Evolutionary conservation across 2,888 invertebrate species (phyloP), one percentile per base, ranked within the genome.

Genomic region (Malthinus flaveolus): DNA sequence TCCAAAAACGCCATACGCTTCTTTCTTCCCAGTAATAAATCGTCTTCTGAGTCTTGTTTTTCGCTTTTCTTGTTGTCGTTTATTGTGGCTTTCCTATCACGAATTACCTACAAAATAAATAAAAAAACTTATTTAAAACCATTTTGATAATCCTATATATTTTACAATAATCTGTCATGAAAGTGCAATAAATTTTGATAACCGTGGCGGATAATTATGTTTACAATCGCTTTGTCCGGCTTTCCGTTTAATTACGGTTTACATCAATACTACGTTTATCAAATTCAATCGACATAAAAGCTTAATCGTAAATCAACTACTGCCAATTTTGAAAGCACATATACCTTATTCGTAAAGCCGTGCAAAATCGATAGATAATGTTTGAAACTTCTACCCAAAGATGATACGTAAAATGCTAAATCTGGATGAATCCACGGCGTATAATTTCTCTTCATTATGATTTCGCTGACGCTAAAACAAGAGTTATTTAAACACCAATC

Each of bases 371-470:
- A 67, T 11, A 84, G 64, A 63, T 78, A 75, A 58, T 76, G 70
- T 12, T 77, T 69, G 62, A 80, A 79, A 48, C 78, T 71, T 52
- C 73, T 75, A 2, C 83, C 83, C 32, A 71, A 63, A 42, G 65
- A 64, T 1, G 79, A 68, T 9, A 73, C 61, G 42, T 77, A 73
- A 72, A 79, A 84, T 6, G 83, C 57, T 12, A 79, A 75, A 37
- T 81, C 77, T 1, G 77, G 68, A 73, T 80, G 81, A 7, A 79
- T 68, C 81, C 82, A 82, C 0, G 84, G 83, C 11, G 56, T 56
- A 4, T 68, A 33, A 1, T 62, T 62, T 32, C 73, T 63, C 12
- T 64, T 45, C 33, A 45, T 4, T 11, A 61, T 34, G n/a, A 56
- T 34, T 39, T 52, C 63, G 23, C 56, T 56, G 8, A 63, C 34